These are phyloP conservation scores for Baryphthengus martii DNA, from an alignment of 2,113 vertebrate genomes.

Conservation along the genomic window DNA sequence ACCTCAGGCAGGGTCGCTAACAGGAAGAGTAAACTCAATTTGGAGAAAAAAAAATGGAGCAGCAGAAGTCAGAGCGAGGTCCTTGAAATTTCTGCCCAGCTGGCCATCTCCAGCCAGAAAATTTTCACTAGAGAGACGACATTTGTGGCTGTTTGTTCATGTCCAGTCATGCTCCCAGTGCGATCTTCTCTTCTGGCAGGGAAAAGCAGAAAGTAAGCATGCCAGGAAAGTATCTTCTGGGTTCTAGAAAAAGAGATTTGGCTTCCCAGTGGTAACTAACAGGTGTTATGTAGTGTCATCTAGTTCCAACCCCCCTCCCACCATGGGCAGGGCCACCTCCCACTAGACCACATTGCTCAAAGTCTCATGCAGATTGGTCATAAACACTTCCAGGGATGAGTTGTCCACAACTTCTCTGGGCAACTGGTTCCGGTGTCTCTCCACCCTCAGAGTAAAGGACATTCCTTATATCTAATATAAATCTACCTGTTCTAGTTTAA, in stretches of 20 bases:
- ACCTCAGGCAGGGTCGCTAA: background rate
- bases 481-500: too few species aligned
- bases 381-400: too few species aligned
- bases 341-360: too few species aligned
- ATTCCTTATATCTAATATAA: too few species aligned
- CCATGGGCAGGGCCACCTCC: too few species aligned
- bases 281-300: too few species aligned
- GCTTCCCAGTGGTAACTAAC: background rate
- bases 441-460: too few species aligned
- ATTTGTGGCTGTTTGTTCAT: background rate
- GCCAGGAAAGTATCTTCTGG: background rate
- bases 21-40: background rate
- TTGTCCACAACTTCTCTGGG: too few species aligned
- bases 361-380: too few species aligned
- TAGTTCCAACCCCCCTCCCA: too few species aligned
- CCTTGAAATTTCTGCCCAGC: background rate
- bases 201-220: background rate
- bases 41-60: background rate
- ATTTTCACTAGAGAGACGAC: background rate
- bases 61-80: background rate
- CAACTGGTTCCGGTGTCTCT: too few species aligned
- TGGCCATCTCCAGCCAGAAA: background rate
- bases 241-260: background rate
- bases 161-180: background rate
- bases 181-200: background rate